Conservation (phyloP, 1,140 invertebrate genomes). For the Euwallacea fornicatus region DNA sequence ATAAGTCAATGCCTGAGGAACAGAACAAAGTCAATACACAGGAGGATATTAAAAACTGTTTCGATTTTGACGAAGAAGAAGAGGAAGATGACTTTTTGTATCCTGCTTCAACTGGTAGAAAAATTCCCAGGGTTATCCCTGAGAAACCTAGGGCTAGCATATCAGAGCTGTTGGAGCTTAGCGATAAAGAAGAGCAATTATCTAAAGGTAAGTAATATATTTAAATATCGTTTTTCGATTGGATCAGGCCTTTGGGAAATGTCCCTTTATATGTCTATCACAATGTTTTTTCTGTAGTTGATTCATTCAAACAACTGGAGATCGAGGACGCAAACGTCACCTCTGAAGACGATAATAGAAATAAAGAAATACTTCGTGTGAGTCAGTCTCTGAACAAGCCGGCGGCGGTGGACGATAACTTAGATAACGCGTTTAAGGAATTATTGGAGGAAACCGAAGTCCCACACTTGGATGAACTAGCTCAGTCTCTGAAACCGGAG, state of each 20-base stretch:
- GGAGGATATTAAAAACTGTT: constrained; percentile 57
- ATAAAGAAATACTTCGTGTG: constrained; percentile 29
- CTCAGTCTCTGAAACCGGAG: constrained; percentile 42
- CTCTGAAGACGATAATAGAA: background rate
- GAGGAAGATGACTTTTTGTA: constrained; percentile 51
- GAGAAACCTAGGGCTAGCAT: constrained; percentile 43
- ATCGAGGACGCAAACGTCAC: background rate
- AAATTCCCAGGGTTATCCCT: constrained; percentile 55
- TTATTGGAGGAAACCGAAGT: constrained; percentile 60
- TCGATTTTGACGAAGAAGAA: constrained; percentile 63
- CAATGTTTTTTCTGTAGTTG: background rate
- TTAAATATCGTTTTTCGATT: background rate
- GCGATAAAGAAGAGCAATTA: constrained; percentile 10
- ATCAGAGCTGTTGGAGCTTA: constrained; percentile 31
- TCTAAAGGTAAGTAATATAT: constrained; percentile 3
- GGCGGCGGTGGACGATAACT: constrained; percentile 48
- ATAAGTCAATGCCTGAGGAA: too few relatives aligned
- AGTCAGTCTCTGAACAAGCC: constrained; percentile 16
- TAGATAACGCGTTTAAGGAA: constrained; percentile 59
- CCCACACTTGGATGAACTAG: constrained; percentile 56
- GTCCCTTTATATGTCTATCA: background rate
- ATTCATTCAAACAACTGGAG: background rate
- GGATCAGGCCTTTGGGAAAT: background rate
- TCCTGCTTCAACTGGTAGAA: constrained; percentile 53
- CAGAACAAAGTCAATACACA: constrained; percentile 32